Base-by-base conservation (phyloP, 1,140 invertebrate genomes). In the Drosophila saltans region DNA sequence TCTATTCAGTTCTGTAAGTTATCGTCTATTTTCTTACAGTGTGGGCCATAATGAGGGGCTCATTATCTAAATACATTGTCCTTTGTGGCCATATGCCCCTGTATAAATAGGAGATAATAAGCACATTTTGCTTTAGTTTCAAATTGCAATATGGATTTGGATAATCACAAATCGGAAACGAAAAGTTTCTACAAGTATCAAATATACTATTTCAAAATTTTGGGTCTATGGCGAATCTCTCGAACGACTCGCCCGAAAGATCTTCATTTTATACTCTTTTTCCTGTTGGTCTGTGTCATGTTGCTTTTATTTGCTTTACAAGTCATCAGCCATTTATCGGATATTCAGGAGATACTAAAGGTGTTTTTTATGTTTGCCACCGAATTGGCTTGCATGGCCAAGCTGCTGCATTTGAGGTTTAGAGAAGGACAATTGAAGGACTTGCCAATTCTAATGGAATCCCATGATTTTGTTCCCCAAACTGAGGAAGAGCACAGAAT, bases 341-440 rank as follows among this genome's bases (percentile, higher is more conserved):
- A 76, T 39, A 10, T 91, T 24, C 60, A 63, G 8, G 75, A 86
- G 36, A 72, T 91, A 21, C 59, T 91, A 2, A 77, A 89, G 3
- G 88, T 91, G 11, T 86, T 91, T 60, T 86, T 81, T 10, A 79
- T 91, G 61, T 91, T 86, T 11, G 75, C 79, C 72, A 91, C 91
- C 6, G 75, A 79, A 28, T 52, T 91, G 28, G 76, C 78, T 4
- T 85, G 80, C 59, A 67, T 91, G 81, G 55, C 62, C 6, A 91
- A 91, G 58, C 43, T 81, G 21, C 24, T 91, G 24, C 74, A 55
- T 21, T n/a, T 91, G 2, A 73, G 57, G 33, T 4, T 75, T 2
- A 36, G 68, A 9, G 64, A 59, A n/a, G 6, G 8, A 0, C 40
- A 65, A 0, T 77, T 79, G 9, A 61, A 52, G 7, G 1, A 57